Evolutionary conservation across 1,140 invertebrate genomes (phyloP).

Genomic region (Pinna nobilis): DNA sequence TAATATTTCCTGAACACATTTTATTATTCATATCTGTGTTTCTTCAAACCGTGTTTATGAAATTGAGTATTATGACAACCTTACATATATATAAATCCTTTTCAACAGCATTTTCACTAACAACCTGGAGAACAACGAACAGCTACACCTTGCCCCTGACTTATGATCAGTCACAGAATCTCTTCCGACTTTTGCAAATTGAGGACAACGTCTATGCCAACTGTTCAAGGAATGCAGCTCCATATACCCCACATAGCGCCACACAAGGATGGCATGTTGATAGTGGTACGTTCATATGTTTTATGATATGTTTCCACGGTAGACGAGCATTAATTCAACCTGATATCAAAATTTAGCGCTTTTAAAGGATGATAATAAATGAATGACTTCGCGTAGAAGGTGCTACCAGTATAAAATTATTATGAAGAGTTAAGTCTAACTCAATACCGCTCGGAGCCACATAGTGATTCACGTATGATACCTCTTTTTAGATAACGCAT

Average conservation of each 20-base stretch:
- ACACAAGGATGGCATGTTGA: conserved; percentile 38
- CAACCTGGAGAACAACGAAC: background rate
- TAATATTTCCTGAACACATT: no score
- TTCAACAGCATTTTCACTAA: background rate
- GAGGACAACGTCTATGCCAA: conserved; percentile 29
- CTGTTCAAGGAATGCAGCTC: conserved; percentile 22
- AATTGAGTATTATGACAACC: background rate
- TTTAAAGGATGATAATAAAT: background rate
- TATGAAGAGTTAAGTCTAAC: no score
- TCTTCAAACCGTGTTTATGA: no score
- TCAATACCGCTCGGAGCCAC: no score
- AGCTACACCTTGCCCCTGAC: background rate
- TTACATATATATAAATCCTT: background rate
- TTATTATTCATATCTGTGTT: conserved; percentile 2
- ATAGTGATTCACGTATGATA: no score
- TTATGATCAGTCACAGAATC: background rate
- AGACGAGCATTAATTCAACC: background rate
- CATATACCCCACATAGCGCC: conserved; percentile 22
- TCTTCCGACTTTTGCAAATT: conserved; percentile 5
- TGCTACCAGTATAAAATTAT: no score
- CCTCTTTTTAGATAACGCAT: no score
- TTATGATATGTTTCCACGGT: background rate
- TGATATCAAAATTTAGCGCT: background rate
- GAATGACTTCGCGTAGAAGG: no score
- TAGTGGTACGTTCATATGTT: background rate